Evolutionary conservation across 2,888 invertebrate species (phyloP).

Genomic region (Chrysolina americana): DNA sequence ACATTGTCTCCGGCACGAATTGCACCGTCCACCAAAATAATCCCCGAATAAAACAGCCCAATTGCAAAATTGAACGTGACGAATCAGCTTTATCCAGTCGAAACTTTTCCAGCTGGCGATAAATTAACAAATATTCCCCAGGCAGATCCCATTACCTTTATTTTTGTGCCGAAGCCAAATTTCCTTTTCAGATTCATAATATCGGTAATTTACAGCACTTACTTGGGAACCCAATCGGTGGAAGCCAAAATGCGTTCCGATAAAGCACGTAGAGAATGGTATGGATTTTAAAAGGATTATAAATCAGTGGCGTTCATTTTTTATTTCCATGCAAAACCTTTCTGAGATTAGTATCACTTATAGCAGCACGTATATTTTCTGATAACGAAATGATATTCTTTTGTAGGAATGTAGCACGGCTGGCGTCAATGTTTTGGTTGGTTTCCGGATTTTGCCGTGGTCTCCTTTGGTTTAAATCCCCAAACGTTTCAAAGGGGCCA

Average conservation of each 20-base stretch:
- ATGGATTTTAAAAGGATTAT: constrained; percentile 12
- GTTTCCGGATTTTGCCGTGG: no score
- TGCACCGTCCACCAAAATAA: neutral
- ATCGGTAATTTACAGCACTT: constrained; percentile 28
- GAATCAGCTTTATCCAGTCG: constrained; percentile 24
- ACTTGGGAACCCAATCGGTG: constrained; percentile 18
- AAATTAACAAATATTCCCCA: constrained; percentile 24
- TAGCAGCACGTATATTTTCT: no score
- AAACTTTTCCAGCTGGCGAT: constrained; percentile 20
- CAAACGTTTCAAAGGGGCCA: no score
- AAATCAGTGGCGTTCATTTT: neutral
- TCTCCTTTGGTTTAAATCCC: no score
- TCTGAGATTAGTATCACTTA: no score
- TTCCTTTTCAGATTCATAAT: constrained; percentile 27
- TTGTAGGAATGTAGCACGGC: no score
- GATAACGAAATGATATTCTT: no score
- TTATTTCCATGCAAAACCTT: neutral
- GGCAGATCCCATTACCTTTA: constrained; percentile 14
- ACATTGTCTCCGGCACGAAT: neutral
- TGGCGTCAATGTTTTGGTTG: no score
- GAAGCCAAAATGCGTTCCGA: constrained; percentile 26
- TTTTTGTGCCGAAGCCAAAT: constrained; percentile 22
- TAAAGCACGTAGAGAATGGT: constrained; percentile 25
- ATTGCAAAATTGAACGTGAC: constrained; percentile 20
- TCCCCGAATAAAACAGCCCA: neutral